Base-by-base conservation (phyloP, 1,140 invertebrate species). In the Stegodyphus mimosarum region DNA sequence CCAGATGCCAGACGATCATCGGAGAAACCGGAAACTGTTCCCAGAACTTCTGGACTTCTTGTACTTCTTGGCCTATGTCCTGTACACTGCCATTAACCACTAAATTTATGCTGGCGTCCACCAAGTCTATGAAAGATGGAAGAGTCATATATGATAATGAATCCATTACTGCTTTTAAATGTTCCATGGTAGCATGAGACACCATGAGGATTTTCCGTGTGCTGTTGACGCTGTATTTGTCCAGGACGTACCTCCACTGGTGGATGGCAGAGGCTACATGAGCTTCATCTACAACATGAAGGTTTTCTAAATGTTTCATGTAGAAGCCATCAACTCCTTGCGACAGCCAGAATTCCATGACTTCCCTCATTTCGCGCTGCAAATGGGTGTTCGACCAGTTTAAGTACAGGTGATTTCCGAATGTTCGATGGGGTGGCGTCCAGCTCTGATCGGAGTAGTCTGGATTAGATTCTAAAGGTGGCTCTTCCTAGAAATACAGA, bases 261-360 rank as follows among this genome's bases (percentile, higher is more conserved):
- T 53, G 70, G 2, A 86, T 51, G 6, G 75, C n/a, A n/a, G 7
- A 2, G 4, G 15, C 7, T 7, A 86, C 50, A 48, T 86, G 75
- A 7, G 63, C 60, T 55, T 92, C 90, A 5, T 93, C 87, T 6
- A 89, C 88, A 79, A 93, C 90, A 87, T 91, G 89, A 1, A 92
- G 91, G 33, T 90, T 87, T 89, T 93, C 92, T 50, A 94, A 88
- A n/a, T 94, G 94, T 89, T 95, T 95, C 3, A 96, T 90, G 90
- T 95, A 96, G 89, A 96, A 95, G 0, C 95, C 95, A 90, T 95
- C 94, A 0, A 96, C 93, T 3, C 93, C 93, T 83, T 92, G 90
- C 5, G 90, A 87, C 5, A 92, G 83, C 95, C 95, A 96, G 89
- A 92, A 93, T 15, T 90, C 90, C 11, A 96, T 90, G 0, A 93